Evolutionary conservation across 2,888 invertebrate species (phyloP), one percentile per base, ranked within the genome.

Genomic region (Hemaris fuciformis): DNA sequence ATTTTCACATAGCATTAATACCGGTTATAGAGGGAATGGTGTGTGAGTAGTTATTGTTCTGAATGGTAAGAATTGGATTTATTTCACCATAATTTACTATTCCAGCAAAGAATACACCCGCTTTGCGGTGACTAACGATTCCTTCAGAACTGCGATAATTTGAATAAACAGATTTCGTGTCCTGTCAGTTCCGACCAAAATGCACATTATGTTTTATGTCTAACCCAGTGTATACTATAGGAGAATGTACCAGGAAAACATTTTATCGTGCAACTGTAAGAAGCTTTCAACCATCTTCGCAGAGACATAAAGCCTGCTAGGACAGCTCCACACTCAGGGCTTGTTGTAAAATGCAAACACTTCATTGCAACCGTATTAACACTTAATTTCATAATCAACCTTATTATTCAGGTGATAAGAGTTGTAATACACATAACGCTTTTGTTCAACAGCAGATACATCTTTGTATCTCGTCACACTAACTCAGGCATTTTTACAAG

Each of bases 181-280:
- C 38, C 41, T 18, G 60, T 53, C 53, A 31, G 27, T 27, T 53
- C 8, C 15, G n/a, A 25, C 27, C 31, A 27, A 8, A 53, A 31
- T n/a, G 13, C 31, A 18, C 18, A 53, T 53, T 15, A 53, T 3
- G 31, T 18, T 53, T 31, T 53, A n/a, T n/a, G 10, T 18, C 53
- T 53, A 48, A 64, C 63, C 58, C 64, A 64, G 64, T 67, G 64
- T 56, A 68, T 66, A 70, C 67, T 65, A 31, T 43, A 65, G 63
- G 22, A 64, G 66, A 66, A 72, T 68, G 64, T 68, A 70, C 68
- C 53, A 68, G 67, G 79, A 86, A 88, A 84, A 77, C 84, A 86
- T 88, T 89, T 89, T 87, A 87, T 85, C 74, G 77, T 76, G 84
- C 84, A 84, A 75, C 84, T 79, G 77, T 89, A 89, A 89, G 88